A percentile compares a stretch with the other conserved stretches of the same genome.
Conservation (phyloP, 1,140 invertebrate species). For the Drosophila ficusphila region DNA sequence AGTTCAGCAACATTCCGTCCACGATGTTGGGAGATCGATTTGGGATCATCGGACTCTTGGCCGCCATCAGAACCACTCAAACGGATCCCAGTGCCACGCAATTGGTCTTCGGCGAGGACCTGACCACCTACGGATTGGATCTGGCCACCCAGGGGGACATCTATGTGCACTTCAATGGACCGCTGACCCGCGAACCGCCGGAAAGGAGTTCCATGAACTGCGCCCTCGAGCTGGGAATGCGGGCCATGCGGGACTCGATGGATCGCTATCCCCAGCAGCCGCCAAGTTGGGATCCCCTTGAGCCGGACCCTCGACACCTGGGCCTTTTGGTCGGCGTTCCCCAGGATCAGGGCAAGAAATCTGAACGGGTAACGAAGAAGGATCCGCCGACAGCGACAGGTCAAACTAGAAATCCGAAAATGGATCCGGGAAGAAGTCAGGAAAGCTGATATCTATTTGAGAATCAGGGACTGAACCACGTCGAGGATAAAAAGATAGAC, state of each 20-base stretch:
- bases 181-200: conserved; percentile 53
- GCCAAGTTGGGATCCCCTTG: conserved; percentile 55
- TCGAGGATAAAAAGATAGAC: neutral
- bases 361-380: neutral
- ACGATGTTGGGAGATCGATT: conserved; percentile 36
- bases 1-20: conserved; percentile 14
- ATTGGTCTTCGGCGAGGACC: conserved; percentile 57
- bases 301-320: conserved; percentile 52
- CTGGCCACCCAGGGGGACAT: conserved; percentile 62
- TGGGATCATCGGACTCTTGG: conserved; percentile 35
- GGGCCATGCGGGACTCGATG: conserved; percentile 62
- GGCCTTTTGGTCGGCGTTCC: conserved; percentile 15
- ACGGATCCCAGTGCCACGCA: conserved; percentile 16
- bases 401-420: neutral
- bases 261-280: conserved; percentile 22
- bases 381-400: neutral
- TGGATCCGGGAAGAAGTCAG: neutral
- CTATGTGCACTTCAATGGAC: conserved; percentile 70
- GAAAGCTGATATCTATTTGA: neutral
- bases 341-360: neutral
- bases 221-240: conserved; percentile 65
- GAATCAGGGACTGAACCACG: neutral
- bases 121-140: conserved; percentile 59
- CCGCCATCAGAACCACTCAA: conserved; percentile 23
- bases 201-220: conserved; percentile 41